phyloP scores from a whole-genome alignment of 2,888 invertebrate species.

The Amaurobius ferox region DNA sequence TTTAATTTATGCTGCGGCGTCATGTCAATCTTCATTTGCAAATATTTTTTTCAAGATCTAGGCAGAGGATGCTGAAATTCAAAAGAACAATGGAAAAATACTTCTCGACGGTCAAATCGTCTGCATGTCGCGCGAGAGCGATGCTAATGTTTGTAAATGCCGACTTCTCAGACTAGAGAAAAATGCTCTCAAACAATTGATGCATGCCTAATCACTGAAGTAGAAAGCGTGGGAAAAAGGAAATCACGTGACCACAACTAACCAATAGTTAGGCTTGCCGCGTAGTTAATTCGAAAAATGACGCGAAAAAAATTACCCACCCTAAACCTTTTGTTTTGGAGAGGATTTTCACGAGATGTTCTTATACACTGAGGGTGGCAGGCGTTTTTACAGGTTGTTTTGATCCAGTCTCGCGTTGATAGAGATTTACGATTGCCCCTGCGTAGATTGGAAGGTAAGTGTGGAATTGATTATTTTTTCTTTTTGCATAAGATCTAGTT shows the following conservation, averaged over 20 bases:
- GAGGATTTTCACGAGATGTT: neutral
- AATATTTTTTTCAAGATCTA: no score
- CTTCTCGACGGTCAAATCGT: no score
- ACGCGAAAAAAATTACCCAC: neutral
- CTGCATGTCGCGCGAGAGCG: no score
- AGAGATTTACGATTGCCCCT: no score
- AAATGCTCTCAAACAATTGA: conserved; percentile 19
- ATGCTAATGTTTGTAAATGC: neutral
- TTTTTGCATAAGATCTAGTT: no score
- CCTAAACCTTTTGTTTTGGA: neutral
- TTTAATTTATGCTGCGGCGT: no score
- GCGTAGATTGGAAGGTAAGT: no score
- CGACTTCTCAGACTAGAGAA: neutral
- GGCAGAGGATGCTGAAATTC: no score
- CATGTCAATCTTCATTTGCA: no score
- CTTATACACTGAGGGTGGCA: neutral
- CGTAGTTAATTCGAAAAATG: conserved; percentile 18
- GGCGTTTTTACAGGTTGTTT: neutral
- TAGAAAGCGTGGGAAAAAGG: conserved; percentile 15
- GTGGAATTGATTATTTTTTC: no score
- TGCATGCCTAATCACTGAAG: conserved; percentile 27
- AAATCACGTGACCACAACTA: conserved; percentile 19
- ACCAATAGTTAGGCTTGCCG: conserved; percentile 15
- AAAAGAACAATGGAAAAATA: no score
- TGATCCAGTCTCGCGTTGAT: no score